Evolutionary conservation across 2,888 invertebrate genomes (phyloP).

Genomic region (Andrena minutula): DNA sequence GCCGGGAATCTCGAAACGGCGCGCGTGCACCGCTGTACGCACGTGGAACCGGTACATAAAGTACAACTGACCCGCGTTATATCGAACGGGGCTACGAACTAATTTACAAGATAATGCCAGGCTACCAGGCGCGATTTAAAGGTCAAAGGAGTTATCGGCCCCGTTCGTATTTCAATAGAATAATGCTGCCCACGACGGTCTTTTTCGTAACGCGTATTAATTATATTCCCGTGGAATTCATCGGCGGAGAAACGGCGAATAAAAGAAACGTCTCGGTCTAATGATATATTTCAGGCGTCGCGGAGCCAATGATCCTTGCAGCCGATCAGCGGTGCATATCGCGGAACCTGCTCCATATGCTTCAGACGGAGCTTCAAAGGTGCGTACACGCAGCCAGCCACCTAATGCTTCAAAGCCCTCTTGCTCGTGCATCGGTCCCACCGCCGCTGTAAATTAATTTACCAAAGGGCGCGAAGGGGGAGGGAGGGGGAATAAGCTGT

Average conservation of each 20-base stretch:
- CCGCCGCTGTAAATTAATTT: constrained; percentile 57
- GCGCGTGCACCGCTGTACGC: constrained; percentile 16
- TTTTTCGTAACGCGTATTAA: constrained; percentile 19
- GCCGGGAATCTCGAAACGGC: constrained; percentile 47
- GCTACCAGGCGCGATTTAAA: constrained; percentile 56
- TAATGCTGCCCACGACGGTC: constrained; percentile 15
- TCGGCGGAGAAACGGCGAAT: constrained; percentile 22
- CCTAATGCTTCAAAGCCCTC: neutral
- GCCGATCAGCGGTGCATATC: constrained; percentile 71
- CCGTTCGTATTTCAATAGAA: constrained; percentile 44
- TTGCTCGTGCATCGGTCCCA: constrained; percentile 3
- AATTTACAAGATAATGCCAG: constrained; percentile 62
- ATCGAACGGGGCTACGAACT: constrained; percentile 50
- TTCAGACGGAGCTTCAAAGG: constrained; percentile 46
- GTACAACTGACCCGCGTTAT: constrained; percentile 50
- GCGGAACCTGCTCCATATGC: constrained; percentile 64
- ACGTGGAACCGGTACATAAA: constrained; percentile 60
- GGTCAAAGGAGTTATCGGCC: constrained; percentile 47
- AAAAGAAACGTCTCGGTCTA: constrained; percentile 38
- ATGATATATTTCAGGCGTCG: constrained; percentile 65
- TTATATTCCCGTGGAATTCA: constrained; percentile 41
- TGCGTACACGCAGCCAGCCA: constrained; percentile 13
- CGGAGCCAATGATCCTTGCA: constrained; percentile 72
- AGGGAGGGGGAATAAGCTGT: constrained; percentile 43
- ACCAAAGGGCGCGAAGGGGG: constrained; percentile 33